phyloP scores from a whole-genome alignment of 2,888 invertebrate genomes.

The Nomada ferruginata region DNA sequence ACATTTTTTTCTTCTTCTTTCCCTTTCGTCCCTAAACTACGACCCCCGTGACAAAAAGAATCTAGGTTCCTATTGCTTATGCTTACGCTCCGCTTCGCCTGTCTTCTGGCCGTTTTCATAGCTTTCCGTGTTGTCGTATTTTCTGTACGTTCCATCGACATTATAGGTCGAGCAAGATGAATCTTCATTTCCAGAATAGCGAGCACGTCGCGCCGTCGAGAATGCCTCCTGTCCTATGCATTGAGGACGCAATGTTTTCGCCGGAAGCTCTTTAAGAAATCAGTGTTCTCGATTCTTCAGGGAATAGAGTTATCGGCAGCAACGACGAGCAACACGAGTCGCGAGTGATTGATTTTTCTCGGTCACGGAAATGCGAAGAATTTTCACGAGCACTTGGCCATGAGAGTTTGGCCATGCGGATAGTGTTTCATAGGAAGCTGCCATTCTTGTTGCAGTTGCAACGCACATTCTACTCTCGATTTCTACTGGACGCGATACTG shows the following conservation, averaged over 20 bases:
- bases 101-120: background rate
- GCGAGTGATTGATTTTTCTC: constrained; percentile 20
- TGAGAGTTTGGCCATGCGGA: background rate
- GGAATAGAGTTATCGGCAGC: background rate
- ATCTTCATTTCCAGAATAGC: background rate
- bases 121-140: background rate
- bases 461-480: constrained; percentile 7
- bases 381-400: background rate
- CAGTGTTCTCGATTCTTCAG: constrained; percentile 7
- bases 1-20: background rate
- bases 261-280: constrained; percentile 3
- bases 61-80: background rate
- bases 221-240: background rate
- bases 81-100: background rate
- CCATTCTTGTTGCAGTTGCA: constrained; percentile 5
- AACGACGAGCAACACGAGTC: constrained; percentile 8
- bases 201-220: no score
- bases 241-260: background rate
- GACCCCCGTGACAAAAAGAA: background rate
- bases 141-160: background rate
- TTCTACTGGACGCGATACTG: background rate
- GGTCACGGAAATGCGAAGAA: constrained; percentile 15
- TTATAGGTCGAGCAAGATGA: background rate
- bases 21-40: no score
- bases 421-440: background rate